Evolutionary conservation across 2,113 vertebrate genomes (phyloP), one percentile per base, ranked within the genome.

Genomic region (Recurvirostra avosetta): DNA sequence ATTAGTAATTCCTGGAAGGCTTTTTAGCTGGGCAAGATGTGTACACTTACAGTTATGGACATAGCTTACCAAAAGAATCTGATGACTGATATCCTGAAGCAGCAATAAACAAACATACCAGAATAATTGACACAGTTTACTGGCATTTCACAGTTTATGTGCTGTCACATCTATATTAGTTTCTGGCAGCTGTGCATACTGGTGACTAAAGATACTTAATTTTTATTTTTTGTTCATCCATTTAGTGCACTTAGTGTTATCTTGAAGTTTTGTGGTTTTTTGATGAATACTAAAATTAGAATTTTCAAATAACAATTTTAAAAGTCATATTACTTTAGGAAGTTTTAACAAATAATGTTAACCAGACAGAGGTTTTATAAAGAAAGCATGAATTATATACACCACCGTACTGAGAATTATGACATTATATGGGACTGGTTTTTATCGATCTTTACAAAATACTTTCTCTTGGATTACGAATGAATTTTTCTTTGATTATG

Each of bases 1-100:
- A 55, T 40, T 47, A 79, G 41, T 95, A 65, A 75, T 72, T 96
- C 91, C 92, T 15, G 0, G 26, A 77, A 92, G 83, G 66, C 52
- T 36, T 97, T 96, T 96, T 80, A 83, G 47, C 43, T 70, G 38
- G 87, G 70, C 83, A 92, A 75, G 53, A 79, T 96, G 70, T 95
- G 68, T 87, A 85, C 30, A 26, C 80, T 91, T 94, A 76, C 0
- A 9, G 20, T 96, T 95, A 78, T 95, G 92, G 88, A 88, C 81
- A 34, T 41, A 71, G 32, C 16, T 94, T 94, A 98, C 85, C 62
- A 70, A 94, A 98, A 92, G 19, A 75, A 65, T 93, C 72, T 93
- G 63, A 91, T 91, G 71, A 36, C 73, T 68, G 72, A 88, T 94
- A 76, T 80, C 86, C 73, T 86, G 83, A 92, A 92, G 56, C 71